Evolutionary conservation across 2,797 vertebrate species (phyloP), one percentile per base, ranked within the genome.

Genomic region (Microhierax caerulescens): DNA sequence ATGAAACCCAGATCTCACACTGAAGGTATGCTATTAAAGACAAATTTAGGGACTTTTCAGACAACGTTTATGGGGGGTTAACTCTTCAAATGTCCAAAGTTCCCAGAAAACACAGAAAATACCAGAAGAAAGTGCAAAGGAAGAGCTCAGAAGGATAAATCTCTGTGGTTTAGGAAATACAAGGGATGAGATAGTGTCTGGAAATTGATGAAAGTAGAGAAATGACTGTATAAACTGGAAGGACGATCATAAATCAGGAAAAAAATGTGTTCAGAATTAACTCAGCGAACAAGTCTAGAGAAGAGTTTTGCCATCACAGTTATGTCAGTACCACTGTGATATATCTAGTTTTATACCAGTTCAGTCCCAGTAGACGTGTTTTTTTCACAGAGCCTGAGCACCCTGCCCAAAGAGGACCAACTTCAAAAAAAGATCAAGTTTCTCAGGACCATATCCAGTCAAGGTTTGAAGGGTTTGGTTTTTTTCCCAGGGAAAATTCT

Each of bases 231-330:
- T 87, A 82, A 91, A 89, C 50, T 56, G 53, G 28, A 83, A 85
- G 36, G 17, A 83, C 77, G 34, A 67, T 11, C 57, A 95, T 94
- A 91, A 95, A 95, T 95, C 36, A 90, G 39, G 61, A 89, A 63
- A 88, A 45, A 93, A 77, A 90, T 77, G 34, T 90, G 37, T 67
- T 87, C 74, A 76, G 74, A 93, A 73, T 72, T 84, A 90, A 87
- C 53, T 82, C 34, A 67, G 54, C 89, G 41, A 43, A 54, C 50
- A 85, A 91, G 67, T 23, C 23, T 16, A 72, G 45, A 60, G 69
- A 84, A 77, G n/a, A 39, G 53, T 64, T 88, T 74, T 88, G 48
- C 87, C 25, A 5, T 80, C 43, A 63, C 15, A n/a, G 13, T 59
- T 60, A 36, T 15, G 36, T 78, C 85, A 70, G 30, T 64, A 88